Base-by-base conservation (phyloP, 2,113 vertebrate genomes). In the Isurus oxyrinchus region DNA sequence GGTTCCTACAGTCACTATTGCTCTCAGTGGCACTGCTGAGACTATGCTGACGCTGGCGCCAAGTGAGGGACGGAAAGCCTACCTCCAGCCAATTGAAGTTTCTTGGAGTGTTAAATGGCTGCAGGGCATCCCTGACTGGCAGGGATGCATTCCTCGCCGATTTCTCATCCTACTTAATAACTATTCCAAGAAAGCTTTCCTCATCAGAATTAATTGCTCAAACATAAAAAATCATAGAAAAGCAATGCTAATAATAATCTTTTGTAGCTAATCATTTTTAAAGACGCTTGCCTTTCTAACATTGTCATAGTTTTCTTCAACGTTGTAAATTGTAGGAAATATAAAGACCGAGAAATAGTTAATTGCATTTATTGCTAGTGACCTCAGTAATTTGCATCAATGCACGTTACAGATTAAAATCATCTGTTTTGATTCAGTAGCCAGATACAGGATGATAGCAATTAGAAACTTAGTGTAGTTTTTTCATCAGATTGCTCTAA, bases 361-460 rank as follows among this genome's bases (percentile, higher is more conserved):
- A 94, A 95, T 72, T 49, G 94, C 55, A 95, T 95, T 49, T 69
- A 40, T 95, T 95, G 40, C 66, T 7, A 16, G 19, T 44, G 44
- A 72, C 66, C 44, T 72, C 35, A 53, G 67, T 35, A 31, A 72
- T 69, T 14, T 95, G 94, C 94, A 55, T 49, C 94, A 95, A 55
- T 72, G 66, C 94, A 76, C 27, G 2, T 95, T 69, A 49, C 94
- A 72, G 94, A 76, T 72, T 76, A 55, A 95, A 21, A 72, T 76
- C 94, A 76, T 95, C 67, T 95, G 94, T 95, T 72, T 95, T 95
- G 69, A 72, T 72, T 95, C 94, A 76, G 44, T 49, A 95, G 66
- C 66, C 67, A 72, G 66, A 55, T 72, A 95, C 66, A 95, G 13
- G 67, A 95, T 31, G 67, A 95, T 53, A 76, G 49, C 94, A 95